Evolutionary conservation across 2,113 vertebrate genomes (phyloP).

Genomic region (Cebus imitator): DNA sequence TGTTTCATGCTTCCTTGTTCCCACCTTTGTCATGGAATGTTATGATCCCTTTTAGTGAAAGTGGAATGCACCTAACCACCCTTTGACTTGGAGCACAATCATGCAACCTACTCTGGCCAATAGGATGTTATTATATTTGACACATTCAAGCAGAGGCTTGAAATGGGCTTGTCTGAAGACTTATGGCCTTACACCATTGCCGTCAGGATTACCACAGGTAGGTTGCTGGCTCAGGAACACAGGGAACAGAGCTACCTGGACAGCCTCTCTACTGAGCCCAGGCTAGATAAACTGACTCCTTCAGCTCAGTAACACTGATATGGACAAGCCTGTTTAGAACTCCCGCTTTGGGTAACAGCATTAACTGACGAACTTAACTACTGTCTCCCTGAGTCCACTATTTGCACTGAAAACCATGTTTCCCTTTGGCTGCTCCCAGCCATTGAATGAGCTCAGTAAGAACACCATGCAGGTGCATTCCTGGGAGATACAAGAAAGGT

Average conservation of each 20-base stretch:
- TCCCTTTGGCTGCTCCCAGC: background rate
- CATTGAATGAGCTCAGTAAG: background rate
- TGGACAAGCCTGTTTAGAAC: background rate
- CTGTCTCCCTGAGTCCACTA: background rate
- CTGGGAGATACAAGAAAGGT: background rate
- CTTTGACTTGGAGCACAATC: background rate
- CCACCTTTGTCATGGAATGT: background rate
- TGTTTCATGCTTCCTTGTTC: background rate
- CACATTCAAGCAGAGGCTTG: background rate
- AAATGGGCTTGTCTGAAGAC: background rate
- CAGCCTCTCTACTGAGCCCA: background rate
- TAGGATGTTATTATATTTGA: background rate
- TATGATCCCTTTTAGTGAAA: background rate
- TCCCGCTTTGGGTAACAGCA: accelerated
- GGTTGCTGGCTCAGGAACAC: background rate
- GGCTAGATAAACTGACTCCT: background rate
- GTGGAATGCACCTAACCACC: accelerated
- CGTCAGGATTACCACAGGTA: background rate
- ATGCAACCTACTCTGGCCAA: background rate
- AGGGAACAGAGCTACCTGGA: background rate
- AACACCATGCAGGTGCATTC: background rate
- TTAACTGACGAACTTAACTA: background rate
- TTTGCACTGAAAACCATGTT: background rate
- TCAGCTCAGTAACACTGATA: background rate
- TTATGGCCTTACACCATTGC: background rate